Conservation (phyloP, 2,888 invertebrate species). For the Nysson spinosus region DNA sequence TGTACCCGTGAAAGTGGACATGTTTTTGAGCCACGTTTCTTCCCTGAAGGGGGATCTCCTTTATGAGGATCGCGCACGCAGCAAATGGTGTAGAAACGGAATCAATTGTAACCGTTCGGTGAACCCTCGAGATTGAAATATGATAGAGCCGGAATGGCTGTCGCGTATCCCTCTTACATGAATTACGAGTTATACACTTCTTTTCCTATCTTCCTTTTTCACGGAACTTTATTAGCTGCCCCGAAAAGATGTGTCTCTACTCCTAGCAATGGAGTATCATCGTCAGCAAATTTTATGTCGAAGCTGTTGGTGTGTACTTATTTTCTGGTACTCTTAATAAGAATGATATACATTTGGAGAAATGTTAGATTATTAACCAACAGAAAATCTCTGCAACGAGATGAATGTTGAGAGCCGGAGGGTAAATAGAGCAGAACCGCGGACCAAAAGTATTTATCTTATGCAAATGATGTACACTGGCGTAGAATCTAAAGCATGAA, state of each 20-base stretch:
- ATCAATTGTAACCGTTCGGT: constrained; percentile 39
- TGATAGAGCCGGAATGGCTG: background rate
- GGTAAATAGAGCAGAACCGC: constrained; percentile 38
- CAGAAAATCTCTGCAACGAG: constrained; percentile 17
- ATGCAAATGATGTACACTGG: constrained; percentile 52
- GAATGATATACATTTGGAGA: no score
- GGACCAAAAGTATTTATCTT: constrained; percentile 51
- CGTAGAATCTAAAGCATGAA: constrained; percentile 29
- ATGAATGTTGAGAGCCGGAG: constrained; percentile 33
- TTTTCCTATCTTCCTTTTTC: background rate
- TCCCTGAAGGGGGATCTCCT: no score
- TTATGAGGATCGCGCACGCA: constrained; percentile 38
- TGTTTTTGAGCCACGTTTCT: constrained; percentile 46
- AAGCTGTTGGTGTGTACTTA: no score
- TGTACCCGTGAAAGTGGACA: constrained; percentile 56
- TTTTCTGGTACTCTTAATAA: no score
- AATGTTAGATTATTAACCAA: constrained; percentile 19
- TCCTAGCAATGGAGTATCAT: no score
- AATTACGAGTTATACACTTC: background rate
- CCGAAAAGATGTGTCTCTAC: no score
- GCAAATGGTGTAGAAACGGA: constrained; percentile 53
- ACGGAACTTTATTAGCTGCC: background rate
- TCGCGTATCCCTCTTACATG: background rate
- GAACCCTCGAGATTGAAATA: constrained; percentile 24
- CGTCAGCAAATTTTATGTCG: no score